Conservation (phyloP, 2,888 invertebrate genomes). For the Podabrus alpinus region DNA sequence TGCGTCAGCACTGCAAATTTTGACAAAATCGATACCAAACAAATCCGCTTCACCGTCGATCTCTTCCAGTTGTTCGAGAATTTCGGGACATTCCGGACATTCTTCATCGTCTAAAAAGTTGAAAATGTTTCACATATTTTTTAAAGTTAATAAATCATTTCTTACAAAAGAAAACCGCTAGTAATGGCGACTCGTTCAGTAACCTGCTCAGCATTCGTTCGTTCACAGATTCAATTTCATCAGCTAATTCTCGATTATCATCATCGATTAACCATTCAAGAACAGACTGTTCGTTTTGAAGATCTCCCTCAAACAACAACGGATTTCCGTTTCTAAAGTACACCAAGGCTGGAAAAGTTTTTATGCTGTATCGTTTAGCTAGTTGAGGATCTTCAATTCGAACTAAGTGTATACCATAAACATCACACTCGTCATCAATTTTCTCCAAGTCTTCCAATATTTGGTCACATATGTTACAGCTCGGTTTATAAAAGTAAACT, state of each 20-base stretch:
- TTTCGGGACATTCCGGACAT: constrained; percentile 89
- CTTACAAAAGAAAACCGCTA: constrained; percentile 92
- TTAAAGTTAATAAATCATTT: constrained; percentile 30
- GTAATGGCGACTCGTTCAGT: constrained; percentile 81
- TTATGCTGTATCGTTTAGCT: constrained; percentile 91
- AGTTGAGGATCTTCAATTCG: constrained; percentile 90
- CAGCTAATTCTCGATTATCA: constrained; percentile 89
- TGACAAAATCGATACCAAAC: constrained; percentile 93
- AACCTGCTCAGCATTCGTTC: constrained; percentile 85
- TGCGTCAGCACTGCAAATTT: constrained; percentile 81
- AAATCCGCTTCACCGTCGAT: constrained; percentile 95
- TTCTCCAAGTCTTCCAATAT: constrained; percentile 86
- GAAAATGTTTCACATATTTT: background rate
- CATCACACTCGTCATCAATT: constrained; percentile 90
- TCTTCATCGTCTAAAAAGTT: constrained; percentile 79
- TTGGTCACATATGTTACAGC: constrained; percentile 90
- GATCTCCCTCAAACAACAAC: constrained; percentile 84
- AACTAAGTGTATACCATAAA: constrained; percentile 91
- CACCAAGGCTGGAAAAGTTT: constrained; percentile 90
- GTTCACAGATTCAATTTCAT: constrained; percentile 93
- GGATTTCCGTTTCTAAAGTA: constrained; percentile 90
- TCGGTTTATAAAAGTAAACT: constrained; percentile 91
- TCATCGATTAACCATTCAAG: constrained; percentile 93
- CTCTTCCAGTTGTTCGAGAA: constrained; percentile 86
- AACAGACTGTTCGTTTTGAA: constrained; percentile 90